phyloP scores from a whole-genome alignment of 2,888 invertebrate species.

The Volucella inflata region DNA sequence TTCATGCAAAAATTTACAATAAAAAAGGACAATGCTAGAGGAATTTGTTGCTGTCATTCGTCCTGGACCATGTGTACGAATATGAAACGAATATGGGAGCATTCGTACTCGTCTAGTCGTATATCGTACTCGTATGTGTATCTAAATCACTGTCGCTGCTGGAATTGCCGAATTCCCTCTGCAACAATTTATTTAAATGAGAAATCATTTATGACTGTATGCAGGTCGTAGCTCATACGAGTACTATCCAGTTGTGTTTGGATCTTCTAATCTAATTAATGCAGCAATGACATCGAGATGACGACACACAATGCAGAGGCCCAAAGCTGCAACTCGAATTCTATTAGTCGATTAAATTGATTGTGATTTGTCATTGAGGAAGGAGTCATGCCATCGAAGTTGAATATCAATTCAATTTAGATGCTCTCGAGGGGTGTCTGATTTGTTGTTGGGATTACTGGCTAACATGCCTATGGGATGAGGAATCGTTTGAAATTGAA shows the following conservation, averaged over 20 bases:
- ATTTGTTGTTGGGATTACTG: too few relatives aligned
- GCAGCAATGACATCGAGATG: constrained; percentile 47
- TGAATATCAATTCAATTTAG: constrained; percentile 53
- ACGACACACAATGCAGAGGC: constrained; percentile 1
- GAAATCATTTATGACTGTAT: constrained; percentile 1
- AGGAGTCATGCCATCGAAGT: constrained; percentile 33
- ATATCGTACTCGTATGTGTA: background rate
- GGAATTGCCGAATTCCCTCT: constrained; percentile 33
- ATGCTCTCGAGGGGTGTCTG: background rate
- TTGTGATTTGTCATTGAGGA: constrained; percentile 62
- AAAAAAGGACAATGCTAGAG: too few relatives aligned
- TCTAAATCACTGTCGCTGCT: constrained; percentile 27
- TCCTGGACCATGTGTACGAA: background rate
- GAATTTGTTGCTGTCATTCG: background rate
- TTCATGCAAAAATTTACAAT: too few relatives aligned
- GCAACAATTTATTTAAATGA: constrained; percentile 49
- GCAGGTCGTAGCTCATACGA: constrained; percentile 20
- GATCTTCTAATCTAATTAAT: constrained; percentile 62
- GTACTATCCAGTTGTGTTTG: constrained; percentile 25
- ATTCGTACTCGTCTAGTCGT: too few relatives aligned
- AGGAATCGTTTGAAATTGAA: too few relatives aligned
- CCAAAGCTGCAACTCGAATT: constrained; percentile 50
- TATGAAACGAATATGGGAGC: background rate
- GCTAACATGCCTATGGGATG: too few relatives aligned
- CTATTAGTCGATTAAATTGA: constrained; percentile 63